Evolutionary conservation across 2,113 vertebrate species (phyloP).

Genomic region (Gasterosteus aculeatus): DNA sequence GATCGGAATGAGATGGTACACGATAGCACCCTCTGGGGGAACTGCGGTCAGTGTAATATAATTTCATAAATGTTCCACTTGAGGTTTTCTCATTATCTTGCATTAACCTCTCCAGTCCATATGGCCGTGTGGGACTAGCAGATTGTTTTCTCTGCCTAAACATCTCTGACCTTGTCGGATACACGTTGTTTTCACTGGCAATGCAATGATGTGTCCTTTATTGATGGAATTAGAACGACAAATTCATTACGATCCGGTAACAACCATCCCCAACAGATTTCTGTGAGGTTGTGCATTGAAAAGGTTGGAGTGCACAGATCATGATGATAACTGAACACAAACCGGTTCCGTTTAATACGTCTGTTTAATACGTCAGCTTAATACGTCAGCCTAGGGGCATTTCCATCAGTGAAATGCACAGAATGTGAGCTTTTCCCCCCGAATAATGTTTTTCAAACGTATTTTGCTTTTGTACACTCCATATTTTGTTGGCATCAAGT

Average conservation of each 20-base stretch:
- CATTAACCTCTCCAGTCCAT: slow-evolving; percentile 64
- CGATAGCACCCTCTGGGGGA: slow-evolving; percentile 50
- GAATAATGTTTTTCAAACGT: neutral
- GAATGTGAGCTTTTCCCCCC: neutral
- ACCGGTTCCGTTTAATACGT: neutral
- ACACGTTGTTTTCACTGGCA: neutral
- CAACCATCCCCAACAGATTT: neutral
- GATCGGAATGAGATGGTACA: slow-evolving; percentile 64
- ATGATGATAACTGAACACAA: neutral
- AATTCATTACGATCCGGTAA: neutral
- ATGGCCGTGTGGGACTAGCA: slow-evolving; percentile 15
- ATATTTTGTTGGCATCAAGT: neutral
- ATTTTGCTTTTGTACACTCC: neutral
- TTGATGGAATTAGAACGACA: neutral
- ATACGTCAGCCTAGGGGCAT: neutral
- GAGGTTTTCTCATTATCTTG: slow-evolving; percentile 75
- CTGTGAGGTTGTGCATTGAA: neutral
- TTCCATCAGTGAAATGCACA: neutral
- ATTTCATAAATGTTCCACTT: slow-evolving; percentile 74
- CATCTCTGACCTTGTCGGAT: slow-evolving; percentile 41
- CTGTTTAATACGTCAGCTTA: neutral
- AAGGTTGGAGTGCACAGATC: neutral
- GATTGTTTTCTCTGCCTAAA: slow-evolving; percentile 40
- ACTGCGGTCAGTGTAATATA: slow-evolving; percentile 56
- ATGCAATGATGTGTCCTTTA: neutral